These are phyloP conservation scores for Rosalia funebris DNA, from an alignment of 2,888 invertebrate species.

Conservation along the genomic window DNA sequence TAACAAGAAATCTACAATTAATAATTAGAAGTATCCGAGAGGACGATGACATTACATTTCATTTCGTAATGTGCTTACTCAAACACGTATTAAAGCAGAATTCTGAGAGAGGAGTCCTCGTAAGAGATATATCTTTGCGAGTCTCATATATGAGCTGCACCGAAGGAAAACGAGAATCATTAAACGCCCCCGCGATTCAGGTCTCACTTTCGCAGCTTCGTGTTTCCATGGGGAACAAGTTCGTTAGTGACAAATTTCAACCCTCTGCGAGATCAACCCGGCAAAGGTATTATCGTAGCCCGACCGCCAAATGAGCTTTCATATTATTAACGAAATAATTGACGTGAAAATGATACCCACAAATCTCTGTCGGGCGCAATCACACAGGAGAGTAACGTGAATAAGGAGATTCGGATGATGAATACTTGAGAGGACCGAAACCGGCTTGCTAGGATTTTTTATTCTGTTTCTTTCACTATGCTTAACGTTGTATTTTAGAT, in stretches of 20 bases:
- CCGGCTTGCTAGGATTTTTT: slow-evolving; percentile 9
- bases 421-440: slow-evolving; percentile 2
- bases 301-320: slow-evolving; percentile 35
- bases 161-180: slow-evolving; percentile 29
- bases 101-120: neutral
- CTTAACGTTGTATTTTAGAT: neutral
- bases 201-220: slow-evolving; percentile 39
- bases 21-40: slow-evolving; percentile 3
- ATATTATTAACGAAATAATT: slow-evolving; percentile 40
- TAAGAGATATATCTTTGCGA: slow-evolving; percentile 3
- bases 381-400: slow-evolving; percentile 8
- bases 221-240: slow-evolving; percentile 37
- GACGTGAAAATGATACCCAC: slow-evolving; percentile 36
- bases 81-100: slow-evolving; percentile 17
- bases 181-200: slow-evolving; percentile 30
- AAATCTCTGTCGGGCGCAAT: slow-evolving; percentile 19
- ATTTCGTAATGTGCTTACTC: slow-evolving; percentile 17
- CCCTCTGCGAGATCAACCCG: slow-evolving; percentile 25
- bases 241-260: slow-evolving; percentile 34
- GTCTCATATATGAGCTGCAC: slow-evolving; percentile 28
- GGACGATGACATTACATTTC: slow-evolving; percentile 16
- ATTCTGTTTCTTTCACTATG: slow-evolving; percentile 7
- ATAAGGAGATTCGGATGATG: slow-evolving; percentile 1
- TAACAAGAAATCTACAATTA: no score
- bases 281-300: slow-evolving; percentile 36